phyloP scores from a whole-genome alignment of 2,888 invertebrate species.

The Calliopum simillimum region DNA sequence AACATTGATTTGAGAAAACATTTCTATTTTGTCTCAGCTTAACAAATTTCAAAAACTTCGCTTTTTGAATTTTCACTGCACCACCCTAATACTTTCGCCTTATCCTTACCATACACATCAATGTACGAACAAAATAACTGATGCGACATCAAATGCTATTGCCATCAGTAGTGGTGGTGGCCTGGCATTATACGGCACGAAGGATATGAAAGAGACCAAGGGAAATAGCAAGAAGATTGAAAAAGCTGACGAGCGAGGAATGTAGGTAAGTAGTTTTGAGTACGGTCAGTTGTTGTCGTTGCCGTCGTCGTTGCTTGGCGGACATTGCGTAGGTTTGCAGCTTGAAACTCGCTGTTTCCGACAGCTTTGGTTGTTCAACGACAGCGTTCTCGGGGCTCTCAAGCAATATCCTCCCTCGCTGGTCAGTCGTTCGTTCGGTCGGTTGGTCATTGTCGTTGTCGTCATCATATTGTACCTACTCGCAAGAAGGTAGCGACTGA shows the following conservation, averaged over 20 bases:
- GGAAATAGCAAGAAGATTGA: constrained; percentile 25
- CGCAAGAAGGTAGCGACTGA: constrained; percentile 5
- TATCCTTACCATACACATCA: constrained; percentile 47
- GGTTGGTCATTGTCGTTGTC: constrained; percentile 11
- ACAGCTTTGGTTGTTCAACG: constrained; percentile 56
- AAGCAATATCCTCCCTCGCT: constrained; percentile 52
- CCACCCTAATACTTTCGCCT: constrained; percentile 27
- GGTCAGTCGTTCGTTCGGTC: constrained; percentile 31
- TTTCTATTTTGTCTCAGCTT: constrained; percentile 11
- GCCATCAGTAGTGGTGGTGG: constrained; percentile 46
- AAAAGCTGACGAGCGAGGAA: constrained; percentile 26
- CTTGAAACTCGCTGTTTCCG: constrained; percentile 57
- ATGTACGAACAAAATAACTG: constrained; percentile 54
- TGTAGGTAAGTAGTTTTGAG: constrained; percentile 47
- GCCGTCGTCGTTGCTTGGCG: constrained; percentile 47
- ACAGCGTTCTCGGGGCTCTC: constrained; percentile 49
- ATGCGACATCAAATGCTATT: constrained; percentile 59
- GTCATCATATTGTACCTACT: neutral
- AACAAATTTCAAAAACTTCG: constrained; percentile 60
- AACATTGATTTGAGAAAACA: too few relatives aligned
- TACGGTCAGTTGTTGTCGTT: constrained; percentile 45
- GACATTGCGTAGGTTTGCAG: constrained; percentile 14
- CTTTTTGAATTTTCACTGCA: constrained; percentile 47
- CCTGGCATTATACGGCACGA: constrained; percentile 53
- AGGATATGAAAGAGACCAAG: constrained; percentile 10